Evolutionary conservation across 2,113 vertebrate species (phyloP).

Genomic region (Muscicapa adusta): DNA sequence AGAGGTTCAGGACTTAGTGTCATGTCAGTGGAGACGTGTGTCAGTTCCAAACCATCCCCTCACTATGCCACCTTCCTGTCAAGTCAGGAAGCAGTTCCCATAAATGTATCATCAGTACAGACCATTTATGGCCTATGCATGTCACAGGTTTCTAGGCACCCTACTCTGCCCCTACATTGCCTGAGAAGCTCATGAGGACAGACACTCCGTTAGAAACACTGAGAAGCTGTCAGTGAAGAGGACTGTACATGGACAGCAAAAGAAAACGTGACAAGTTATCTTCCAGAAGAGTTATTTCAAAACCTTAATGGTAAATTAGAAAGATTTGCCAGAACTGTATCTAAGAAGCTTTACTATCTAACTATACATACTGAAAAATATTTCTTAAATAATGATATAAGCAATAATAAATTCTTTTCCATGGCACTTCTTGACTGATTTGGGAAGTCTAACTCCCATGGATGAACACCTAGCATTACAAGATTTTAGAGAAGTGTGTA

Average conservation of each 20-base stretch:
- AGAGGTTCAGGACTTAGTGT: background rate
- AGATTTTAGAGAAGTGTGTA: slow-evolving; percentile 38
- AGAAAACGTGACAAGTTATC: background rate
- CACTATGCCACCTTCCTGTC: background rate
- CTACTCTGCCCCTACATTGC: background rate
- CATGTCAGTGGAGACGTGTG: background rate
- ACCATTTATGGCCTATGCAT: background rate
- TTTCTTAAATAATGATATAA: background rate
- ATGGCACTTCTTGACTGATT: background rate
- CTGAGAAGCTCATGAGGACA: background rate
- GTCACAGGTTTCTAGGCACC: background rate
- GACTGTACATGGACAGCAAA: background rate
- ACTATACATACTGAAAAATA: background rate
- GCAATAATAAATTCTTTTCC: background rate
- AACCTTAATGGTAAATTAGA: background rate
- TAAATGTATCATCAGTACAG: background rate
- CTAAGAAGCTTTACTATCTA: background rate
- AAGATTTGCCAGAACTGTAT: background rate
- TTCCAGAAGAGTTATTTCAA: background rate
- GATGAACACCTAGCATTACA: background rate
- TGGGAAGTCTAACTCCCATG: background rate
- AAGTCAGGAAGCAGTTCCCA: background rate
- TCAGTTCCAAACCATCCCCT: background rate
- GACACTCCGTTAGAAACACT: background rate
- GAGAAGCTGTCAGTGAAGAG: background rate